phyloP scores from a whole-genome alignment of 37 sponge, comb jelly and placozoan genomes.

The Chondrosia reniformis region DNA sequence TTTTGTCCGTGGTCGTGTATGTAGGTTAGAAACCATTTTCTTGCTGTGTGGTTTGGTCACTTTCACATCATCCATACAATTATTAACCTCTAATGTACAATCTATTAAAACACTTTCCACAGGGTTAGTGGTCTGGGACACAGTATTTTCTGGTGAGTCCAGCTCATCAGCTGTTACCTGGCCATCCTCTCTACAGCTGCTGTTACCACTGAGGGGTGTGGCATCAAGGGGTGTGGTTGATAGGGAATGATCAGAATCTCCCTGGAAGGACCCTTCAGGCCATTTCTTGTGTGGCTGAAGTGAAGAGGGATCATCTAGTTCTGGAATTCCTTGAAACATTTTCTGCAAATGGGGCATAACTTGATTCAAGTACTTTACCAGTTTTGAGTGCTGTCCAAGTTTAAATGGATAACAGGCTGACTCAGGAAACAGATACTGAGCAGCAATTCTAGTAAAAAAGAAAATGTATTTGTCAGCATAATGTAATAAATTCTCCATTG shows the following conservation, averaged over 20 bases:
- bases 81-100: not conserved
- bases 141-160: not conserved
- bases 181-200: not conserved
- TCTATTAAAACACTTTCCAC: not conserved
- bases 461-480: no score
- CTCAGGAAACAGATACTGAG: constrained; percentile 30
- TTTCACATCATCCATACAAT: no score
- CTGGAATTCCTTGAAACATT: not conserved
- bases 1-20: not conserved
- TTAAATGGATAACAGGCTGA: constrained; percentile 25
- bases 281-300: not conserved
- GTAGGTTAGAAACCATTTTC: not conserved
- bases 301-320: not conserved
- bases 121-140: not conserved
- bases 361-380: constrained; percentile 33
- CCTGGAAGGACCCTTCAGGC: not conserved
- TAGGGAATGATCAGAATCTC: not conserved
- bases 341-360: constrained; percentile 13
- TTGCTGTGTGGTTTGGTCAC: not conserved
- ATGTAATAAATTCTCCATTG: no score
- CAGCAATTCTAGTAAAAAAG: no score
- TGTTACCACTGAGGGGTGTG: no score
- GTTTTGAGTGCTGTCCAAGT: constrained; percentile 31
- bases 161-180: not conserved
- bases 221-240: not conserved